These are phyloP conservation scores for Nylanderia fulva DNA, from an alignment of 1,140 invertebrate genomes.

Conservation along the genomic window DNA sequence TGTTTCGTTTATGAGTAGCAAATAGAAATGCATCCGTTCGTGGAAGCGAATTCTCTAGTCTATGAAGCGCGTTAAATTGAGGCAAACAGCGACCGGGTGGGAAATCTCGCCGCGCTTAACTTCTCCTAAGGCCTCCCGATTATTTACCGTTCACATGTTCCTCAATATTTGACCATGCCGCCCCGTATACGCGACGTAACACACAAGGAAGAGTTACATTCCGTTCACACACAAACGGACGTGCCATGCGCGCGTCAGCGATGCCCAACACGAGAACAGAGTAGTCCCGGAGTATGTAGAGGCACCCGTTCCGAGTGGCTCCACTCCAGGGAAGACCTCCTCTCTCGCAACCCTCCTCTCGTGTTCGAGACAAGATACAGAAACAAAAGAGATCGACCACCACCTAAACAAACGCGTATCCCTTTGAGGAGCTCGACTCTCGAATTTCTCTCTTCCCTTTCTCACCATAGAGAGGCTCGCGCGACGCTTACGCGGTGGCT, in stretches of 20 bases:
- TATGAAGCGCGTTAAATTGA: constrained; percentile 40
- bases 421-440: constrained; percentile 36
- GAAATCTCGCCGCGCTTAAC: constrained; percentile 11
- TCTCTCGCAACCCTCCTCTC: constrained; percentile 42
- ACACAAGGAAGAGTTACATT: constrained; percentile 53
- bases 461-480: constrained; percentile 31
- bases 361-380: constrained; percentile 64
- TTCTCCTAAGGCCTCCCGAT: constrained; percentile 39
- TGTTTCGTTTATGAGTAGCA: constrained; percentile 41
- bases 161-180: constrained; percentile 59
- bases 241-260: neutral
- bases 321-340: constrained; percentile 36
- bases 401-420: constrained; percentile 69
- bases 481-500: constrained; percentile 62
- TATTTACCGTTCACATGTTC: constrained; percentile 73
- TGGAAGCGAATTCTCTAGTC: constrained; percentile 46
- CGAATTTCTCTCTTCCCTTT: constrained; percentile 42
- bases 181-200: neutral
- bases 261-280: constrained; percentile 16
- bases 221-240: constrained; percentile 21
- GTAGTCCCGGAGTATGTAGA: neutral
- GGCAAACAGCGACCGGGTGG: constrained; percentile 29
- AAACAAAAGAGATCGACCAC: constrained; percentile 71
- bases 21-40: constrained; percentile 51
- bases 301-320: constrained; percentile 40